Evolutionary conservation across 2,113 vertebrate species (phyloP).

Genomic region (Tenrec ecaudatus): DNA sequence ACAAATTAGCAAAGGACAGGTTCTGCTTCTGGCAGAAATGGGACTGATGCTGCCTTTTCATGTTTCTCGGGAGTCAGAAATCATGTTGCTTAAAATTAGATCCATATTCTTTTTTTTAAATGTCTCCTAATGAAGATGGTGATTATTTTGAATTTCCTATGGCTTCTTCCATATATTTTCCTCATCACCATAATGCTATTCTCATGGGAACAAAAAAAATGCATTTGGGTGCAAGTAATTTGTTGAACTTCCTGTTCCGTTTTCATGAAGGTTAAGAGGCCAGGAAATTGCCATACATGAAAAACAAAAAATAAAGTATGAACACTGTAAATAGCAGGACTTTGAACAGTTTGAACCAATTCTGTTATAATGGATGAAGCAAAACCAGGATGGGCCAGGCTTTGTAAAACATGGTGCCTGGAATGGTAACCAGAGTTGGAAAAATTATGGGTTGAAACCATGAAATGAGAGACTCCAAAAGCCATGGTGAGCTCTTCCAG

Average conservation of each 20-base stretch:
- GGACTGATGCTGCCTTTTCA: slow-evolving; percentile 8
- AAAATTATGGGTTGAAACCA: background rate
- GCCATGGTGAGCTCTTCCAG: background rate
- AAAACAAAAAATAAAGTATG: slow-evolving; percentile 1
- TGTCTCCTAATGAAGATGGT: slow-evolving; percentile 49
- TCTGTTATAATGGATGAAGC: background rate
- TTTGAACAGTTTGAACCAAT: background rate
- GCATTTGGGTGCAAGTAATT: background rate
- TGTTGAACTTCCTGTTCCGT: background rate
- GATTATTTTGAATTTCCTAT: slow-evolving; percentile 49
- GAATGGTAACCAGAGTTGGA: background rate
- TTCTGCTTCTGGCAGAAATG: background rate
- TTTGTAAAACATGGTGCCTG: background rate
- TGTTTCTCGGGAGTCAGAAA: slow-evolving; percentile 28
- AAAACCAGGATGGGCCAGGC: background rate
- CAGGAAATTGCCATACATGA: background rate
- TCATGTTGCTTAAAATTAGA: background rate
- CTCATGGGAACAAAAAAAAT: slow-evolving; percentile 21
- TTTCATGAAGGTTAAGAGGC: slow-evolving; percentile 15
- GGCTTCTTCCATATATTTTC: background rate
- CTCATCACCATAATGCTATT: slow-evolving; percentile 48
- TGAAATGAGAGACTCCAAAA: background rate
- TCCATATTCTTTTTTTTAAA: slow-evolving; percentile 9
- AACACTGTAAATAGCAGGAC: background rate
- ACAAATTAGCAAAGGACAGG: slow-evolving; percentile 32